Percentiles rank a stretch among this genome's conserved stretches.
phyloP scores from a whole-genome alignment of 2,888 invertebrate genomes.

The Apotomis betuletana region DNA sequence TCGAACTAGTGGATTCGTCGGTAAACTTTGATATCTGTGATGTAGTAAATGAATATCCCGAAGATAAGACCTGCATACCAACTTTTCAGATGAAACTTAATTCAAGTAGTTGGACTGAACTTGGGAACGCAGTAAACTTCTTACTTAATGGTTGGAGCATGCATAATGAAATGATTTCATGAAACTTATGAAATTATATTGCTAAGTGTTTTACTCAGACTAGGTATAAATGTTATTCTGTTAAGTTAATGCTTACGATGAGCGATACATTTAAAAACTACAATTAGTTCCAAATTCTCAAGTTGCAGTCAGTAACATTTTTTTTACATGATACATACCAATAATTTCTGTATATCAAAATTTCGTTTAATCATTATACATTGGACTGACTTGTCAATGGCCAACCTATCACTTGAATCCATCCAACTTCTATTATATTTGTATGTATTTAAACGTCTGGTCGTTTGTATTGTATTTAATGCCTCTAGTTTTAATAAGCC shows the following conservation, averaged over 20 bases:
- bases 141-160: slow-evolving; percentile 55
- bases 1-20: slow-evolving; percentile 14
- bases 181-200: slow-evolving; percentile 44
- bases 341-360: no score
- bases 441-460: no score
- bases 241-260: slow-evolving; percentile 4
- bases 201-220: slow-evolving; percentile 20
- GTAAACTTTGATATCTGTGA: slow-evolving; percentile 30
- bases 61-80: slow-evolving; percentile 37
- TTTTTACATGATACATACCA: no score
- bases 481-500: no score
- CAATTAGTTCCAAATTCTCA: not conserved
- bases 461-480: no score
- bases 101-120: slow-evolving; percentile 52
- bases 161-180: slow-evolving; percentile 50
- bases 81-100: slow-evolving; percentile 51
- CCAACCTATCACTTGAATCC: no score
- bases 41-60: slow-evolving; percentile 17
- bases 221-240: not conserved
- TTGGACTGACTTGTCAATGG: no score
- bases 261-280: not conserved
- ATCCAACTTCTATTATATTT: no score
- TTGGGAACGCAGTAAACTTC: slow-evolving; percentile 57
- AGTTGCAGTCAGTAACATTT: not conserved
- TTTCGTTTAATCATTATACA: no score